A percentile compares a stretch with the other conserved stretches of the same genome.
Conservation (phyloP, 1,140 invertebrate genomes). For the Drosophila watanabei region DNA sequence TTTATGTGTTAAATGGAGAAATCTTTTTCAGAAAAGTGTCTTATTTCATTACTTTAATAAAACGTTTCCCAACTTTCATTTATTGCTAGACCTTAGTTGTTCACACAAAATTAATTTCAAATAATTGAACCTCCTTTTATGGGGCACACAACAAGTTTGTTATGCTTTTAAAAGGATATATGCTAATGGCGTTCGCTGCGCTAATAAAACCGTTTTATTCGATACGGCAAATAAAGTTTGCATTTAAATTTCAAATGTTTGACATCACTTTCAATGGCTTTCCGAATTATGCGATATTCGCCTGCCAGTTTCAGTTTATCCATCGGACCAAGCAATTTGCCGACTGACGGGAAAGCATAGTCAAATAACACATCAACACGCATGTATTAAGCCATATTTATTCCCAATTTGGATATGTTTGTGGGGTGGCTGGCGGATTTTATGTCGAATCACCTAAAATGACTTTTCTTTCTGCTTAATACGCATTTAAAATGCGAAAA, state of each 20-base stretch:
- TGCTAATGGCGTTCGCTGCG: conserved; percentile 1
- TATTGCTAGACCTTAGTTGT: not conserved
- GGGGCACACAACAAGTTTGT: conserved; percentile 1
- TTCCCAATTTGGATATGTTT: conserved; percentile 33
- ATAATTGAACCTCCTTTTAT: conserved; percentile 3
- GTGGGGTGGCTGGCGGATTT: conserved; percentile 14
- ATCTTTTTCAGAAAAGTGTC: not conserved
- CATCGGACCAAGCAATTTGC: conserved; percentile 33
- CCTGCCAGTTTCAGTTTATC: conserved; percentile 27
- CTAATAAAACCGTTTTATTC: conserved; percentile 27
- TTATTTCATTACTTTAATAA: not conserved
- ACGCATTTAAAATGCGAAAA: conserved; percentile 65
- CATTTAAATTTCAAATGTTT: conserved; percentile 34
- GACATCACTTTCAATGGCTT: conserved; percentile 32
- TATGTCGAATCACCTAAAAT: conserved; percentile 61
- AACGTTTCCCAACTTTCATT: not conserved
- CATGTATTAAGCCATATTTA: conserved; percentile 53
- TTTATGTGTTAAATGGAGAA: not conserved
- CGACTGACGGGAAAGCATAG: conserved; percentile 16
- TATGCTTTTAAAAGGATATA: conserved; percentile 13
- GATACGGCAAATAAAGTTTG: conserved; percentile 17
- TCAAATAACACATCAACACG: conserved; percentile 36
- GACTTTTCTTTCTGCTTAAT: conserved; percentile 62
- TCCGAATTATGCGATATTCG: conserved; percentile 27
- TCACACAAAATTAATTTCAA: conserved; percentile 9